phyloP scores from a whole-genome alignment of 2,797 vertebrate species.

The Acanthurus lineatus region DNA sequence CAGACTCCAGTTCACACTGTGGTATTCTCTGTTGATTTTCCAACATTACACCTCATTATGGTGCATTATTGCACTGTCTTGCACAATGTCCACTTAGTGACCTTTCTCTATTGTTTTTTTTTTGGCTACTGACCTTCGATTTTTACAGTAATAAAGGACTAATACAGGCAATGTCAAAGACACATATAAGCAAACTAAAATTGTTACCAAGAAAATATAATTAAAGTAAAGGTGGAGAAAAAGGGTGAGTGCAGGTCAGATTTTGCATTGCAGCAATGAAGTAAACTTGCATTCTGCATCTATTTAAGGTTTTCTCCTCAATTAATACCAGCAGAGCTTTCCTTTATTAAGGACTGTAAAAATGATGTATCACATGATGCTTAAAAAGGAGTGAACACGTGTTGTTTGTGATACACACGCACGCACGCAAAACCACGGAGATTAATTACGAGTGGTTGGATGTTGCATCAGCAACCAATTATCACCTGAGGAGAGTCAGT shows the following conservation, averaged over 20 bases:
- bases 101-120: not conserved
- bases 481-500: slow-evolving; percentile 78
- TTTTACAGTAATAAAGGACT: not conserved
- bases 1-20: not conserved
- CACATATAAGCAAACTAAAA: not conserved
- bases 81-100: not conserved
- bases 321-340: slow-evolving; percentile 1
- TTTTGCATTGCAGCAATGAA: not conserved
- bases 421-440: slow-evolving; percentile 39
- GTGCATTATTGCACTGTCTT: not conserved
- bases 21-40: not conserved
- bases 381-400: slow-evolving; percentile 39
- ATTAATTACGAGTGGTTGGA: slow-evolving; percentile 67
- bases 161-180: not conserved
- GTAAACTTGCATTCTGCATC: not conserved
- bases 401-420: slow-evolving; percentile 32
- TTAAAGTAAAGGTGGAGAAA: not conserved
- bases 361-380: slow-evolving; percentile 34
- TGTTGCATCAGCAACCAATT: slow-evolving; percentile 81
- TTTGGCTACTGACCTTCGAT: not conserved
- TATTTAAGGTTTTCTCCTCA: not conserved
- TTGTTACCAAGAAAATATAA: not conserved
- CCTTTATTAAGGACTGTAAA: slow-evolving; percentile 15
- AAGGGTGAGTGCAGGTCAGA: not conserved
- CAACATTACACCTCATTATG: not conserved